Evolutionary conservation across 2,797 vertebrate species (phyloP).

Genomic region (Tauraco hartlaubi): DNA sequence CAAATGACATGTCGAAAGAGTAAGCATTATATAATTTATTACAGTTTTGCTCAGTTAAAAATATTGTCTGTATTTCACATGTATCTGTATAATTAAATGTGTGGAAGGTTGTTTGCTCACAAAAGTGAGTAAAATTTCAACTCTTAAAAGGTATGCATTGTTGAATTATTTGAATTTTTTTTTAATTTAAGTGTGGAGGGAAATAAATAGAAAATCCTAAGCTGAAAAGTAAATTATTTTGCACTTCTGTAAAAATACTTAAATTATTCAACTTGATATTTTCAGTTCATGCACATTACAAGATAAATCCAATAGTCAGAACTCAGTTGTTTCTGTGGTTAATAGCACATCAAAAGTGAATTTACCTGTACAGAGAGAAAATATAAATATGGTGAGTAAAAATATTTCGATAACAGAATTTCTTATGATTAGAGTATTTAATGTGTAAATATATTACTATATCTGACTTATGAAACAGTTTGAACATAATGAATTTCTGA

Average conservation of each 20-base stretch:
- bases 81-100: neutral
- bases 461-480: neutral
- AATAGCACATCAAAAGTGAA: slow-evolving; percentile 23
- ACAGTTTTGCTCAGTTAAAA: neutral
- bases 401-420: neutral
- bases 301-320: slow-evolving; percentile 27
- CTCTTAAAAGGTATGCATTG: neutral
- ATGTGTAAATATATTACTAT: neutral
- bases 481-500: neutral
- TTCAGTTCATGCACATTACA: slow-evolving; percentile 63
- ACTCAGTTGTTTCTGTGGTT: slow-evolving; percentile 24
- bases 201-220: neutral
- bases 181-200: neutral
- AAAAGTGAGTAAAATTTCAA: neutral
- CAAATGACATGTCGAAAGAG: slow-evolving; percentile 41
- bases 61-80: neutral
- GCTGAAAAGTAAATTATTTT: neutral
- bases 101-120: neutral
- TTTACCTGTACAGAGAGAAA: slow-evolving; percentile 31
- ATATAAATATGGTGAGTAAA: slow-evolving; percentile 69
- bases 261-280: slow-evolving; percentile 28
- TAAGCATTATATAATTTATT: slow-evolving; percentile 8
- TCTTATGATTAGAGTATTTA: neutral
- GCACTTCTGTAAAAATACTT: neutral
- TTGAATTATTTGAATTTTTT: neutral